Evolutionary conservation across 92 coral and sea anemone genomes (phyloP), one percentile per base, ranked within the genome.

Genomic region (Isaurus tuberculatus): DNA sequence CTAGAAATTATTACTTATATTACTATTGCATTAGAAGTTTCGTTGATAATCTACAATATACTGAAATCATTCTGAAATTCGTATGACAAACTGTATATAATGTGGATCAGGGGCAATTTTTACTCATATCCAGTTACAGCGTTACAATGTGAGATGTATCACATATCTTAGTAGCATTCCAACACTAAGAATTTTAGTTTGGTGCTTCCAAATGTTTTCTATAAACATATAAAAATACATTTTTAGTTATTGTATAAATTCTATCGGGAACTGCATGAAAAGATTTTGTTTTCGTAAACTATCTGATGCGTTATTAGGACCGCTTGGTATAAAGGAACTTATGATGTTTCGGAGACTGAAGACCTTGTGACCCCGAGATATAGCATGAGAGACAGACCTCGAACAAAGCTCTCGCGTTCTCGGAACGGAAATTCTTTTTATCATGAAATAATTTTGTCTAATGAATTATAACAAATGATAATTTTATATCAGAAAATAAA

Each of bases 41-140:
- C 23, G 6, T 58, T 22, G 0, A 8, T 34, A 58, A 15, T 77
- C 32, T 19, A 1, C 82, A 57, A 13, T 65, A 19, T 22, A 1
- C 31, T 58, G 34, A 23, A 34, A 14, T 34, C 13, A 33, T 37
- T 23, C 5, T 22, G 55, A 77, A 77, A 33, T 42, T 58, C 34
- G 55, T 8, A 58, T 34, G 51, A n/a, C 58, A 58, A 34, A 77
- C 17, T 77, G 14, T 23, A 26, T 17, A 31, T 40, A 31, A 53
- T 77, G n/a, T 58, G 17, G 2, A 74, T 30, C 53, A 19, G 15
- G 70, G 69, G 43, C 51, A 77, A 13, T 77, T 36, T 31, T 31
- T 3, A 33, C 29, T 65, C 65, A 36, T 77, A 60, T 77, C 82
- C 40, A 25, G 82, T 77, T 77, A 77, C 82, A 58, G 82, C 82